Evolutionary conservation across 2,113 vertebrate genomes (phyloP).

Genomic region (Daphoenositta chrysoptera): DNA sequence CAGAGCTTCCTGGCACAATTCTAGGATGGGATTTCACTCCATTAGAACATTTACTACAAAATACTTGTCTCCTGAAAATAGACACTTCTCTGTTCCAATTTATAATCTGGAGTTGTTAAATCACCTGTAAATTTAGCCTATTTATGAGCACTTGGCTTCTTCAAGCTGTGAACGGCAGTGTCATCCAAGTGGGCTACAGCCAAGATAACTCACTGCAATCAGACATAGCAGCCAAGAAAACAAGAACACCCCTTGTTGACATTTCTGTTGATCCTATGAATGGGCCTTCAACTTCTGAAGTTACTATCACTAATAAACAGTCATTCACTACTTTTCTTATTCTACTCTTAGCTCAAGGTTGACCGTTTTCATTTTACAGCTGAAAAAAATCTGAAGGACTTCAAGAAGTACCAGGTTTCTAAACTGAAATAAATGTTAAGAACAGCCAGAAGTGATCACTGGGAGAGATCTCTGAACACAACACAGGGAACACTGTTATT

Average conservation of each 20-base stretch:
- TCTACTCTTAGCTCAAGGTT: neutral
- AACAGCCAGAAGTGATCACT: neutral
- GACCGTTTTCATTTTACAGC: neutral
- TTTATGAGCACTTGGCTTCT: constrained; percentile 16
- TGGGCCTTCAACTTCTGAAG: neutral
- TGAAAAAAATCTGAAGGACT: neutral
- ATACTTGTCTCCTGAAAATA: neutral
- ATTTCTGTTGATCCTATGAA: neutral
- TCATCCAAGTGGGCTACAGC: constrained; percentile 31
- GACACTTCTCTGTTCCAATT: neutral
- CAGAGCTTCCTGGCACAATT: neutral
- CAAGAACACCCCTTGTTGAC: neutral
- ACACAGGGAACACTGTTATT: neutral
- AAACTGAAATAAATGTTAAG: neutral
- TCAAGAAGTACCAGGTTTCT: neutral
- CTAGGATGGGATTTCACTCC: neutral
- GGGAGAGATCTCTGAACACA: neutral
- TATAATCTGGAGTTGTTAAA: neutral
- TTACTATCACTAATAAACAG: neutral
- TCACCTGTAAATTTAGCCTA: constrained; percentile 28
- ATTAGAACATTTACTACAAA: neutral
- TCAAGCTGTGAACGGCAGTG: constrained; percentile 40
- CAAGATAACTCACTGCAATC: neutral
- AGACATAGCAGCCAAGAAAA: neutral
- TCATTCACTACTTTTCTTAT: neutral